A percentile compares a stretch with the other conserved stretches of the same genome.
phyloP scores from a whole-genome alignment of 2,113 vertebrate genomes.

The Raja brachyura region DNA sequence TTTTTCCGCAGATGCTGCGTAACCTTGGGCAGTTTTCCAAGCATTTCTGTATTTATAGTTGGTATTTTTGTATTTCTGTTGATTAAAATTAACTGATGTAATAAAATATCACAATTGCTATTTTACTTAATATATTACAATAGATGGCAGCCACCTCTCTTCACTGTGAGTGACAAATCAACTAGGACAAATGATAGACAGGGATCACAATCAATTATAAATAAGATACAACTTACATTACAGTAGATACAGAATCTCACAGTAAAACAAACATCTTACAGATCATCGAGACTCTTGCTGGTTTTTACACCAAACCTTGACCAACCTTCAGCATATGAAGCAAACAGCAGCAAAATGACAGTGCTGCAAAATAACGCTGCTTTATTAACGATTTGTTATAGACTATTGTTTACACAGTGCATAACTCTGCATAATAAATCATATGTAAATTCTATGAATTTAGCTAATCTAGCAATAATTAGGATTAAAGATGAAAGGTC shows the following conservation, averaged over 20 bases:
- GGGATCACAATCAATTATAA: neutral
- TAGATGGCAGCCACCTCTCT: neutral
- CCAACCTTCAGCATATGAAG: neutral
- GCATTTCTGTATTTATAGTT: too few relatives aligned
- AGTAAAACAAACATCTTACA: neutral
- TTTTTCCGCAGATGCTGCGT: too few relatives aligned
- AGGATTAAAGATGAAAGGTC: neutral
- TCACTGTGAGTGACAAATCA: neutral
- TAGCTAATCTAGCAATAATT: neutral
- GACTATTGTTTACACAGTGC: neutral
- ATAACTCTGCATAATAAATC: neutral
- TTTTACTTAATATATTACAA: neutral
- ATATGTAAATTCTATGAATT: slow-evolving; percentile 5
- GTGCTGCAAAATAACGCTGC: neutral
- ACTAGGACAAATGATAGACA: neutral
- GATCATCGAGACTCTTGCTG: neutral
- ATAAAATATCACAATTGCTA: neutral
- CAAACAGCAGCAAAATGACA: neutral
- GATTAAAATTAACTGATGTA: neutral
- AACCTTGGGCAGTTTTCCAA: too few relatives aligned
- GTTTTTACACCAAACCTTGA: neutral
- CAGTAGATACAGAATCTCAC: neutral
- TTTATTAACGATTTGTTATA: neutral
- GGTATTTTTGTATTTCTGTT: neutral
- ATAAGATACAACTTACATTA: neutral